phyloP scores from a whole-genome alignment of 2,888 invertebrate genomes.

The Melinaea menophilus region DNA sequence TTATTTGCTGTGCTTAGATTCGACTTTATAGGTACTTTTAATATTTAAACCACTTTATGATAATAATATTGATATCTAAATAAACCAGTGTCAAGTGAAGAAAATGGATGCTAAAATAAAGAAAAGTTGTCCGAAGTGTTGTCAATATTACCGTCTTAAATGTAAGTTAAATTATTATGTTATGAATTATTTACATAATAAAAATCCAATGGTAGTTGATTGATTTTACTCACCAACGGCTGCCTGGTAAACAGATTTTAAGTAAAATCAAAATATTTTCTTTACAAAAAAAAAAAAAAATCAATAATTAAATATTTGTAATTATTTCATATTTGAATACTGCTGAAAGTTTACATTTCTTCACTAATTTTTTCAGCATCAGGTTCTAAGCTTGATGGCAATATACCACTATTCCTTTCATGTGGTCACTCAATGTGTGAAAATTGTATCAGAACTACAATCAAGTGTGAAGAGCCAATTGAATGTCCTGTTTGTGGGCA shows the following conservation, averaged over 20 bases:
- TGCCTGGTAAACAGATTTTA: too few relatives aligned
- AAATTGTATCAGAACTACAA: slow-evolving; percentile 71
- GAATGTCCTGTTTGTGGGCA: slow-evolving; percentile 71
- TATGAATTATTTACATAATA: background rate
- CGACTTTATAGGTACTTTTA: too few relatives aligned
- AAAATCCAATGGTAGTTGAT: background rate
- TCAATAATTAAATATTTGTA: too few relatives aligned
- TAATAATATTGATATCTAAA: background rate
- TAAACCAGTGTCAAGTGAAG: background rate
- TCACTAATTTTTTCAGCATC: slow-evolving; percentile 36
- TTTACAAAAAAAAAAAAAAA: too few relatives aligned
- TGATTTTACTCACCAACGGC: background rate
- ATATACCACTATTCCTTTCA: slow-evolving; percentile 78
- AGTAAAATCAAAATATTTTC: too few relatives aligned
- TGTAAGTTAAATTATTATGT: slow-evolving; percentile 48
- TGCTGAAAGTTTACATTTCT: background rate
- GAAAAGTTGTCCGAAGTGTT: slow-evolving; percentile 65
- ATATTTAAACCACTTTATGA: background rate
- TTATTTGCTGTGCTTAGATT: too few relatives aligned
- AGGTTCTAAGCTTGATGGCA: slow-evolving; percentile 40
- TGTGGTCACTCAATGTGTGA: slow-evolving; percentile 85
- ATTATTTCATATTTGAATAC: background rate
- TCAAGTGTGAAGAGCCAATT: slow-evolving; percentile 60
- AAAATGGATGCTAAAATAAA: slow-evolving; percentile 54
- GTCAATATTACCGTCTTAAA: slow-evolving; percentile 57